Base-by-base conservation (phyloP, 2,888 invertebrate genomes). In the Melinaea marsaeus region DNA sequence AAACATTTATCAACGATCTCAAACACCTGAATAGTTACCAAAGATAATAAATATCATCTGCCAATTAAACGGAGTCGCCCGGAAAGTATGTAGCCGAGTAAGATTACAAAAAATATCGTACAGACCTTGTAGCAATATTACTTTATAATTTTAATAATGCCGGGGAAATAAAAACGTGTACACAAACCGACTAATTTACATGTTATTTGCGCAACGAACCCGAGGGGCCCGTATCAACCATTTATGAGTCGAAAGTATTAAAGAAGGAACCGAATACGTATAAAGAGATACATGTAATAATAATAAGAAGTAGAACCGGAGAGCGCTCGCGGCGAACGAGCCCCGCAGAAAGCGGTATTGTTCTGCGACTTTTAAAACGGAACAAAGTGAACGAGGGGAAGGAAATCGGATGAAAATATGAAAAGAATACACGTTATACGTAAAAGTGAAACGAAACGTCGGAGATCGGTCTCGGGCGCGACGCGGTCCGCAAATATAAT, bases 321-420 rank as follows among this genome's bases (percentile, higher is more conserved):
- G 86, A 88, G 85, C 83, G 88, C 88, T 88, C 83, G 89, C 87
- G 89, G 90, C 88, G 83, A 84, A 84, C 81, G 81, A 79, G 83
- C 81, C 85, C 85, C 84, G 85, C 84, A 84, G 86, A 88, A 88
- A 84, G 78, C 85, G 78, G 80, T 80, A 90, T 90, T 90, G 90
- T 90, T 87, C 88, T 84, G 86, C 80, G 88, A 86, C 85, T 88
- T 88, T 88, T 84, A 77, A 83, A 90, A 88, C 83, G 87, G 84
- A 87, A 85, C 87, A 85, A 88, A 88, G 89, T 84, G 87, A 86
- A 79, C 80, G 84, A 87, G 90, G 90, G 90, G 87, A 87, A 85
- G 88, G 89, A 90, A 90, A 89, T 90, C 90, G 85, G 88, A 90
- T 89, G 88, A 89, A 90, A 90, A 90, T 90, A 91, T 90, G 89